A percentile compares a stretch with the other conserved stretches of the same genome.
Evolutionary conservation across 1,140 invertebrate species (phyloP).

Genomic region (Macrosteles quadrilineatus): DNA sequence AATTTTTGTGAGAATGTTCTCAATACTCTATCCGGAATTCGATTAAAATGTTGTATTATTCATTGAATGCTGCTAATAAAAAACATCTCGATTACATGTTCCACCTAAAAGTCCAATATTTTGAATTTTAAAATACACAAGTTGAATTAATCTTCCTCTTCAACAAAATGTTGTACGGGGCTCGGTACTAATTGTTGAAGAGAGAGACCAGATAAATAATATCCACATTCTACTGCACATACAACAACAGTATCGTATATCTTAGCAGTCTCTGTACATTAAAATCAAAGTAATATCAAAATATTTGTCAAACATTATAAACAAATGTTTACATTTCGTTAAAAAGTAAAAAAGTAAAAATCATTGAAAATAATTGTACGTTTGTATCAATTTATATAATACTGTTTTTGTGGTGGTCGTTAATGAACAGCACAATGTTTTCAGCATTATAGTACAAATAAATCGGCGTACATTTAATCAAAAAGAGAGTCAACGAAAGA

Average conservation of each 20-base stretch:
- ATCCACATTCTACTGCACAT: neutral
- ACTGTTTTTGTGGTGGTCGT: too few species aligned
- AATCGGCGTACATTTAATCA: too few species aligned
- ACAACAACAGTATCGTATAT: neutral
- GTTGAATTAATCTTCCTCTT: neutral
- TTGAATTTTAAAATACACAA: too few species aligned
- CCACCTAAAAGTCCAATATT: too few species aligned
- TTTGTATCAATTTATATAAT: neutral
- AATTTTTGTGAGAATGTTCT: too few species aligned
- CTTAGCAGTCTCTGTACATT: neutral
- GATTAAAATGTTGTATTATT: too few species aligned
- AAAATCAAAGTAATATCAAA: neutral
- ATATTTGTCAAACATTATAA: neutral
- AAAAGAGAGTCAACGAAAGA: too few species aligned
- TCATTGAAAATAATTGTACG: neutral
- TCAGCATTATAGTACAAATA: too few species aligned
- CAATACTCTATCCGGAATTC: too few species aligned
- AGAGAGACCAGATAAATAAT: neutral
- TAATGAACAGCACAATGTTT: too few species aligned
- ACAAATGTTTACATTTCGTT: neutral
- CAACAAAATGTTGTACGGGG: constrained; percentile 3
- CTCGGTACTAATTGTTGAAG: neutral
- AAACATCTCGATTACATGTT: too few species aligned
- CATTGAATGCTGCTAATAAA: too few species aligned
- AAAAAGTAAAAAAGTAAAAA: neutral